Conservation (phyloP, 2,113 vertebrate species). For the Vulpes vulpes region DNA sequence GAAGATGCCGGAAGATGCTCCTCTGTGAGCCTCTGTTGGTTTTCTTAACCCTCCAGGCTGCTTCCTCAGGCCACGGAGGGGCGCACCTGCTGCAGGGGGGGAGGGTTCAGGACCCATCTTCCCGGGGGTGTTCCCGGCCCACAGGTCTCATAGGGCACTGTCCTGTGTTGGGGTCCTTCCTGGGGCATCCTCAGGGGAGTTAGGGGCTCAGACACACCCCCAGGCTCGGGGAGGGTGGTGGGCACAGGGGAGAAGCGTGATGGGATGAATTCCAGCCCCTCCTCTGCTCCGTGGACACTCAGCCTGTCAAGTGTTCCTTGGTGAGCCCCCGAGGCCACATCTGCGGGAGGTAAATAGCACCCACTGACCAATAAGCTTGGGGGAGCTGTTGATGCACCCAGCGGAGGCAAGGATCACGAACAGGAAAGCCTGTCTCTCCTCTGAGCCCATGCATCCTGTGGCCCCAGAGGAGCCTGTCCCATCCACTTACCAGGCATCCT, state of each 20-base stretch:
- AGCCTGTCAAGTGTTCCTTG: neutral
- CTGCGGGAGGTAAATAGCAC: neutral
- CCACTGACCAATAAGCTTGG: neutral
- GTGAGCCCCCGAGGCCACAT: neutral
- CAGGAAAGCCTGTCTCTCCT: neutral
- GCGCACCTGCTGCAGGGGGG: neutral
- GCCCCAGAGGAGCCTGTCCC: neutral
- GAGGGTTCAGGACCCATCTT: neutral
- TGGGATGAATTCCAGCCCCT: neutral
- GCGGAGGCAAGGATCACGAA: rapidly evolving
- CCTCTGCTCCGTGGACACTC: too few relatives aligned
- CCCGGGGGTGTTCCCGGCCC: neutral
- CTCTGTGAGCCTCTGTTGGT: neutral
- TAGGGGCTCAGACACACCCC: neutral
- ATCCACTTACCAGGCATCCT: rapidly evolving
- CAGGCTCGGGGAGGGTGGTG: neutral
- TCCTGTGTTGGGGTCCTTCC: neutral
- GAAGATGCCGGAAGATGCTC: neutral
- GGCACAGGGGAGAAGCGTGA: neutral
- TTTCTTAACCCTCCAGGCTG: neutral
- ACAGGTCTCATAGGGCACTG: rapidly evolving
- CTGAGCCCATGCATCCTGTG: neutral
- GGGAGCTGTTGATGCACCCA: neutral
- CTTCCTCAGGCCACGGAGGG: neutral
- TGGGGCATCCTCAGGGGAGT: neutral